Conservation (phyloP, 2,888 invertebrate species). For the Drosophila paramelanica region DNA sequence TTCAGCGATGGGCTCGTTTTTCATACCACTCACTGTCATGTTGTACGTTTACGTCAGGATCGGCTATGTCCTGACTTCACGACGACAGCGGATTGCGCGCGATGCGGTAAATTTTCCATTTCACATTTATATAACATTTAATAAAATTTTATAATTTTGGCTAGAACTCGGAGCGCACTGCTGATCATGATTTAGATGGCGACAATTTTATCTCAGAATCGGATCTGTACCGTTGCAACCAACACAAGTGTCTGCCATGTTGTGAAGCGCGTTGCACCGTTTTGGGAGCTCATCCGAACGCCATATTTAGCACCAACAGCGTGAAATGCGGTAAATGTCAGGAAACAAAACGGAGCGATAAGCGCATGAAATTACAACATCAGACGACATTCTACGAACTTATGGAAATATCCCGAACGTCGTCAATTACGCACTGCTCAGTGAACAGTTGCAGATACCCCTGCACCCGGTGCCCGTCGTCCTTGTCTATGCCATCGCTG, state of each 20-base stretch:
- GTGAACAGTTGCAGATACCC: constrained; percentile 78
- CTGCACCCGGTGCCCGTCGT: constrained; percentile 33
- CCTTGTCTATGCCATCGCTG: constrained; percentile 57
- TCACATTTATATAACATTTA: neutral
- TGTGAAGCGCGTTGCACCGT: constrained; percentile 70
- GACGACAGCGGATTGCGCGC: constrained; percentile 90
- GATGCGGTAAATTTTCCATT: constrained; percentile 84
- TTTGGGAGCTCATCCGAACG: constrained; percentile 28
- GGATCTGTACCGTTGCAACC: constrained; percentile 80
- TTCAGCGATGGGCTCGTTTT: constrained; percentile 98
- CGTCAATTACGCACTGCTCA: constrained; percentile 80
- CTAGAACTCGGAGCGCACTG: constrained; percentile 83
- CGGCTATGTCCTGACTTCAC: constrained; percentile 92
- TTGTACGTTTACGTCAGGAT: constrained; percentile 97
- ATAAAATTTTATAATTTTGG: neutral
- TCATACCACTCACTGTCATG: constrained; percentile 97
- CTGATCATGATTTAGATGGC: constrained; percentile 81
- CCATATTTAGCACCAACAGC: constrained; percentile 54
- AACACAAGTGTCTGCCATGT: constrained; percentile 68
- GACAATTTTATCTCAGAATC: constrained; percentile 83
- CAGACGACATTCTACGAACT: constrained; percentile 83
- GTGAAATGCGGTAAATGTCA: constrained; percentile 76
- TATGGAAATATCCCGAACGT: constrained; percentile 81
- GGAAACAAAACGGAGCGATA: constrained; percentile 51
- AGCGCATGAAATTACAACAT: constrained; percentile 66